Evolutionary conservation across 2,113 vertebrate species (phyloP).

Genomic region (Strigops habroptila): DNA sequence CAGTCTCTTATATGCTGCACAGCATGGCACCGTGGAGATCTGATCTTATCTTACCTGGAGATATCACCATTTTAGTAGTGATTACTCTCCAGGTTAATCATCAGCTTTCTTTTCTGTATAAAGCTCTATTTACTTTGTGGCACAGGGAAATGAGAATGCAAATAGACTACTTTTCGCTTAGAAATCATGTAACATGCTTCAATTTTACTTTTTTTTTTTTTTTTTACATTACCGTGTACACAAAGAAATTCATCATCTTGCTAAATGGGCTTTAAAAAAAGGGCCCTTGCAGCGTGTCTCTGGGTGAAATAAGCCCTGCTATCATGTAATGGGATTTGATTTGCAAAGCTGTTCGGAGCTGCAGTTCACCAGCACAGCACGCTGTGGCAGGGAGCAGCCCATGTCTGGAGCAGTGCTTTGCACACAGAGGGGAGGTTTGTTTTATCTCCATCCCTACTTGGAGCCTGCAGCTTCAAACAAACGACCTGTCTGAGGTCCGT

Average conservation of each 20-base stretch:
- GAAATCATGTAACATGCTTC: background rate
- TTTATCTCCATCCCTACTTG: fast-evolving
- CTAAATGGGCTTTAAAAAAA: background rate
- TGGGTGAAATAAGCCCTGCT: background rate
- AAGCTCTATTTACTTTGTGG: background rate
- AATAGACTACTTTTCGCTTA: background rate
- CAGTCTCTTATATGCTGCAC: background rate
- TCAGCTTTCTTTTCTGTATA: background rate
- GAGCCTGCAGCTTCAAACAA: background rate
- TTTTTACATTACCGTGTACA: fast-evolving
- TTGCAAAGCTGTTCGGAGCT: background rate
- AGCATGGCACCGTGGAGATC: fast-evolving
- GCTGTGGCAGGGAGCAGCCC: fast-evolving
- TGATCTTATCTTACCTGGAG: background rate
- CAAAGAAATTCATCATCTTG: background rate
- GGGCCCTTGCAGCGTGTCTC: fast-evolving
- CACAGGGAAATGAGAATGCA: background rate
- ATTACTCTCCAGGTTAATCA: background rate
- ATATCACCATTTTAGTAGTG: background rate
- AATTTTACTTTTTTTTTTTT: background rate
- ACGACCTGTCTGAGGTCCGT: fast-evolving
- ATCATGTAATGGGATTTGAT: background rate
- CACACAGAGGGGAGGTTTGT: background rate
- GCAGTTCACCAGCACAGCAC: fast-evolving
- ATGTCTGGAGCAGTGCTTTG: background rate